Percentiles rank a stretch among this genome's conserved stretches.
phyloP scores from a whole-genome alignment of 2,888 invertebrate genomes.

The Idaea straminata region DNA sequence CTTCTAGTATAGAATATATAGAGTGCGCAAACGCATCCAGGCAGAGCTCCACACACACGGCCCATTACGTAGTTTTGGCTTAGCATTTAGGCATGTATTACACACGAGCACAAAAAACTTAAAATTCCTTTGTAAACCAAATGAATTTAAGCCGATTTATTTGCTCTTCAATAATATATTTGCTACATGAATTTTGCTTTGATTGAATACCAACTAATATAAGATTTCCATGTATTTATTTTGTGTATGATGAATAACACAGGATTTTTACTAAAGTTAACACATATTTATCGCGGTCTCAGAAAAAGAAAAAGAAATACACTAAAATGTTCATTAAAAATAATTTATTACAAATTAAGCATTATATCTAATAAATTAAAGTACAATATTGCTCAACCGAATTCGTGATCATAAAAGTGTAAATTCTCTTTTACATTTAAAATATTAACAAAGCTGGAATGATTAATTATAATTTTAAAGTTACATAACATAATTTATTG shows the following conservation, averaged over 20 bases:
- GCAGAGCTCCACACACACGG: too few species aligned
- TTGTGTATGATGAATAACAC: not conserved
- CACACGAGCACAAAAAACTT: too few species aligned
- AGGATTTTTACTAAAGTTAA: not conserved
- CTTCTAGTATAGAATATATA: too few species aligned
- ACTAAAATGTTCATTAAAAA: conserved; percentile 12
- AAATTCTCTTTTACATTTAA: conserved; percentile 27
- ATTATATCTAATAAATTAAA: conserved; percentile 20
- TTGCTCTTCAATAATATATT: too few species aligned
- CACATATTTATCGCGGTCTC: not conserved
- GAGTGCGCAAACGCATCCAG: too few species aligned
- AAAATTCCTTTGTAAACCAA: too few species aligned
- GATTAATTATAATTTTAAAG: conserved; percentile 15
- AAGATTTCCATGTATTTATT: too few species aligned
- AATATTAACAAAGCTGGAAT: conserved; percentile 37
- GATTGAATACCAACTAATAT: too few species aligned
- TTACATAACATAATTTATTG: conserved; percentile 2
- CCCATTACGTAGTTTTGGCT: too few species aligned
- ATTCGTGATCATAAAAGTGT: not conserved
- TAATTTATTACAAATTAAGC: conserved; percentile 25
- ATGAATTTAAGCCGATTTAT: too few species aligned
- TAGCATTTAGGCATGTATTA: too few species aligned
- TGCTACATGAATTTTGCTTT: too few species aligned
- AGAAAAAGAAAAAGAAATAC: conserved; percentile 7
- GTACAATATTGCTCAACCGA: not conserved